phyloP scores from a whole-genome alignment of 1,140 invertebrate genomes.

The Rhyacophila brunnea region DNA sequence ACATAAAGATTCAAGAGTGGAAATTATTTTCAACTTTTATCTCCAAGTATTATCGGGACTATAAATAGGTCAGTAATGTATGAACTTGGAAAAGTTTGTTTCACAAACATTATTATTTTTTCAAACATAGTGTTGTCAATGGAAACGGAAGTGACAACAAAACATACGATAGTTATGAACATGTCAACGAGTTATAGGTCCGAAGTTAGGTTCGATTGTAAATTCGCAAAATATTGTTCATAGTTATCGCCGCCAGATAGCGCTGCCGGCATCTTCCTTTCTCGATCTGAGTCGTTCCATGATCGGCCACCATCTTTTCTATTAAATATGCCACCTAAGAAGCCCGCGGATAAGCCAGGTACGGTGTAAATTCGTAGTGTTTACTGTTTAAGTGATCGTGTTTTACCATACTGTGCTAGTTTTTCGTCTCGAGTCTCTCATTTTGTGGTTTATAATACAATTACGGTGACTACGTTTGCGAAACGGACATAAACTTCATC shows the following conservation, averaged over 20 bases:
- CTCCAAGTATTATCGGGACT: too few relatives aligned
- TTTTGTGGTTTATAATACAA: not conserved
- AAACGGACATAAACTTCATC: too few relatives aligned
- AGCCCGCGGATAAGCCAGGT: constrained; percentile 35
- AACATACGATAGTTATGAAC: not conserved
- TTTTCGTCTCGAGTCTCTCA: not conserved
- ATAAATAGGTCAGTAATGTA: too few relatives aligned
- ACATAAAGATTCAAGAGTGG: not conserved
- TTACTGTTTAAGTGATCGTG: not conserved
- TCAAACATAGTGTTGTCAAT: constrained; percentile 25
- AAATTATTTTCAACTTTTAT: not conserved
- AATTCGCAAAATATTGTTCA: not conserved
- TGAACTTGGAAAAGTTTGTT: constrained; percentile 8
- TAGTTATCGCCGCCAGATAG: constrained; percentile 7
- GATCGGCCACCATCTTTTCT: constrained; percentile 32
- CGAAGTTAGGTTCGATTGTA: constrained; percentile 6
- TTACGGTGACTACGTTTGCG: too few relatives aligned
- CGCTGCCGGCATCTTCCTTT: constrained; percentile 15
- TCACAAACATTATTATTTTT: not conserved
- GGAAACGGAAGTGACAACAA: constrained; percentile 22
- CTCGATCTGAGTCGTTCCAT: constrained; percentile 16
- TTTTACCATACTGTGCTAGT: not conserved
- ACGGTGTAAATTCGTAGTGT: constrained; percentile 1
- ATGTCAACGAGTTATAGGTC: not conserved
- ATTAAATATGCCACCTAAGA: constrained; percentile 34